Evolutionary conservation across 2,113 vertebrate genomes (phyloP).

Genomic region (Tricholaema leucomelas): DNA sequence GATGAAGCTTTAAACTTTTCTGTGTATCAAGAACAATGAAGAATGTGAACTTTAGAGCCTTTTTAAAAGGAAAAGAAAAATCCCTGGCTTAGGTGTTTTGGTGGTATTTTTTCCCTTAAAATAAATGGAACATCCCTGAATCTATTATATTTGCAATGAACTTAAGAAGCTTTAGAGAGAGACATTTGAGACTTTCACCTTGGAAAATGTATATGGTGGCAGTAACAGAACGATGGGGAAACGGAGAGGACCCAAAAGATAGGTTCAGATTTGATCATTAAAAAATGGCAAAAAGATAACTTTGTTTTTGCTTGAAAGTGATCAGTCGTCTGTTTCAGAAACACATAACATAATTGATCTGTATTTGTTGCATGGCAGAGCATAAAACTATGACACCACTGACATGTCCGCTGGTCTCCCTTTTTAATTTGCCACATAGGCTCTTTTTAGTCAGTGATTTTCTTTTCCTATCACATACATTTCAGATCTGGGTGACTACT

Average conservation of each 20-base stretch:
- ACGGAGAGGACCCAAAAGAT: neutral
- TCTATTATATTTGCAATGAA: neutral
- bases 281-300: neutral
- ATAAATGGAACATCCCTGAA: neutral
- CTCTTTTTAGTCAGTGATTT: neutral
- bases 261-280: neutral
- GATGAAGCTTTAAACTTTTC: neutral
- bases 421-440: neutral
- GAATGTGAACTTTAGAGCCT: neutral
- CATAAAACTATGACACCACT: neutral
- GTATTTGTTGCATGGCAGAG: neutral
- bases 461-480: neutral
- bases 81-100: neutral
- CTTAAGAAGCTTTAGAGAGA: neutral
- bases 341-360: neutral
- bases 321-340: neutral
- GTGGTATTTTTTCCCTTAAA: neutral
- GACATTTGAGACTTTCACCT: neutral
- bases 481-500: neutral
- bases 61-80: neutral
- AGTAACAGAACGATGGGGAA: neutral
- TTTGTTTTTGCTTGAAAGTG: neutral
- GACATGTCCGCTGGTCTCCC: neutral
- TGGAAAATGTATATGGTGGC: neutral
- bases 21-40: neutral